Evolutionary conservation across 1,140 invertebrate species (phyloP).

Genomic region (Eurosta solidaginis): DNA sequence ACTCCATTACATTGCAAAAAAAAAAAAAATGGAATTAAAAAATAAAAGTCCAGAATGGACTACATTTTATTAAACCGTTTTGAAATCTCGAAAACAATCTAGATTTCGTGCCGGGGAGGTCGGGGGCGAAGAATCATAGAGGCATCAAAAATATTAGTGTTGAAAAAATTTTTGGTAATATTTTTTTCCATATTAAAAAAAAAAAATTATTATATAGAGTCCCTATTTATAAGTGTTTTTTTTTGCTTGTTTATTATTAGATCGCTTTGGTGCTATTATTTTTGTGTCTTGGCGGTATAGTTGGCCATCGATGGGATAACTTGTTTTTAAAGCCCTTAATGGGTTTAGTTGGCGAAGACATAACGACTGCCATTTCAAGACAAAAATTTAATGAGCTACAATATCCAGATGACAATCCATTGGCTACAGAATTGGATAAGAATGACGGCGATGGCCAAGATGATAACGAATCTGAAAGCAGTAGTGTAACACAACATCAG

Average conservation of each 20-base stretch:
- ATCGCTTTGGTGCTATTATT: constrained; percentile 29
- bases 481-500: background rate
- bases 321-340: background rate
- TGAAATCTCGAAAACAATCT: no score
- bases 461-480: no score
- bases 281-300: constrained; percentile 27
- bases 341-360: background rate
- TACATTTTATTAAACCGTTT: no score
- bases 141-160: no score
- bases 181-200: background rate
- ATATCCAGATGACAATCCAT: background rate
- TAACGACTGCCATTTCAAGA: background rate
- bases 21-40: no score
- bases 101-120: no score
- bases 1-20: no score
- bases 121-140: no score
- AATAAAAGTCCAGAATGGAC: no score
- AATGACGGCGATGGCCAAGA: background rate
- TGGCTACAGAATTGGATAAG: background rate
- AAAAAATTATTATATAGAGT: constrained; percentile 2
- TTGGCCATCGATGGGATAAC: constrained; percentile 29
- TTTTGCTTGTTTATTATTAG: background rate
- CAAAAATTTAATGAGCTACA: background rate
- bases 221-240: no score
- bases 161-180: no score